phyloP scores from a whole-genome alignment of 2,888 invertebrate genomes.

The Nezara viridula region DNA sequence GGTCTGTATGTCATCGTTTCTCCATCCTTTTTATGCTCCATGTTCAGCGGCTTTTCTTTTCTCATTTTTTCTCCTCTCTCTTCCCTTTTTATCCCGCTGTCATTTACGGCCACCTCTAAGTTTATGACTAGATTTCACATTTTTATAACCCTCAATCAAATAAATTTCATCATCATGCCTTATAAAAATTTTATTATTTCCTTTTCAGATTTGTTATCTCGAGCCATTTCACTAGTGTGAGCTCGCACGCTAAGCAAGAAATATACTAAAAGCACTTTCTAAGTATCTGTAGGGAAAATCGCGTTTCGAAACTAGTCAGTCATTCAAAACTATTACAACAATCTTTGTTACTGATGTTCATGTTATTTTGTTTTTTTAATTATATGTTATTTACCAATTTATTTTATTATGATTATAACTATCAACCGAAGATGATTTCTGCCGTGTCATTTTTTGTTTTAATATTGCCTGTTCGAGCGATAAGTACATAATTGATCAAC shows the following conservation, averaged over 20 bases:
- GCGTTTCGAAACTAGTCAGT: background rate
- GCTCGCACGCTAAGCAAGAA: background rate
- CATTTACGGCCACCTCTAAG: constrained; percentile 28
- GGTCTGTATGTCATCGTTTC: background rate
- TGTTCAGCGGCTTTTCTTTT: constrained; percentile 15
- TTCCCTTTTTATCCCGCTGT: constrained; percentile 5
- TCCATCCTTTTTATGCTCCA: background rate
- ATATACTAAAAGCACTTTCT: background rate
- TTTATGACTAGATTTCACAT: constrained; percentile 37
- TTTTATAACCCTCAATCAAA: constrained; percentile 41
- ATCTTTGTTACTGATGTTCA: too few relatives aligned
- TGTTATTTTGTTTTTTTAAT: too few relatives aligned
- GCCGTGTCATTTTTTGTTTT: too few relatives aligned
- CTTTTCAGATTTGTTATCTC: constrained; percentile 30
- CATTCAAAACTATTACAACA: too few relatives aligned
- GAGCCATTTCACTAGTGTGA: background rate
- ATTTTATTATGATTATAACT: too few relatives aligned
- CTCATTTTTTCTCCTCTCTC: background rate
- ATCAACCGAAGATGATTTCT: too few relatives aligned
- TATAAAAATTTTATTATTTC: constrained; percentile 41
- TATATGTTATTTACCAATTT: too few relatives aligned
- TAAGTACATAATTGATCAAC: too few relatives aligned
- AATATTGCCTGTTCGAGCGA: too few relatives aligned
- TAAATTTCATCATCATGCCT: constrained; percentile 16
- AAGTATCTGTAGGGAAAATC: background rate